These are phyloP conservation scores for Mionectes olivaceus DNA, from an alignment of 2,797 vertebrate genomes.

Conservation along the genomic window DNA sequence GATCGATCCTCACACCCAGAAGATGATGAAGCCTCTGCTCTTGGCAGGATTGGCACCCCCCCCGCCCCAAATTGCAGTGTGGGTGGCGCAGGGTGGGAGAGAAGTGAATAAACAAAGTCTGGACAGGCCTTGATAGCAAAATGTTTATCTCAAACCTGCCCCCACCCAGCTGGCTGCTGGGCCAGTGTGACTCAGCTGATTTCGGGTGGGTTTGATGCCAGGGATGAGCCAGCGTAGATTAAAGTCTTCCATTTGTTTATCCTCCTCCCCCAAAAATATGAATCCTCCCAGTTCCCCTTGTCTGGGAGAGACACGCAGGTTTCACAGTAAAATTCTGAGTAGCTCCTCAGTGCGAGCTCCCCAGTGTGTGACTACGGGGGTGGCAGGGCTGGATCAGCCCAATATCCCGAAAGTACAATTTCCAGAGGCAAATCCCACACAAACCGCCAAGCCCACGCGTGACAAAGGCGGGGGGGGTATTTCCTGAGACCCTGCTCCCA, in stretches of 20 bases:
- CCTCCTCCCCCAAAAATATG: background rate
- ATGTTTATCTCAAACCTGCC: slow-evolving; percentile 5
- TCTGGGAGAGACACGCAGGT: fast-evolving
- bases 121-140: slow-evolving; percentile 23
- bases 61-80: background rate
- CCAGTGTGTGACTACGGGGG: fast-evolving
- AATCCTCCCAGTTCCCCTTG: background rate
- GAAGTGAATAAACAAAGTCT: slow-evolving; percentile 30
- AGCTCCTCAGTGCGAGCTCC: fast-evolving
- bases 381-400: fast-evolving
- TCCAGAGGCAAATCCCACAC: background rate
- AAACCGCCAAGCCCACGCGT: fast-evolving
- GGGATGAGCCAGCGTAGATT: background rate
- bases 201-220: background rate
- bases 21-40: background rate
- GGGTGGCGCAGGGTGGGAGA: background rate
- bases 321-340: fast-evolving
- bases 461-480: fast-evolving
- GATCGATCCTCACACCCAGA: fast-evolving
- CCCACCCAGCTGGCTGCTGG: slow-evolving; percentile 31
- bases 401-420: fast-evolving
- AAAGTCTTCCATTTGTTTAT: background rate
- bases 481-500: background rate
- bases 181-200: slow-evolving; percentile 30
- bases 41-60: fast-evolving